phyloP scores from a whole-genome alignment of 2,113 vertebrate genomes.

The Galemys pyrenaicus region DNA sequence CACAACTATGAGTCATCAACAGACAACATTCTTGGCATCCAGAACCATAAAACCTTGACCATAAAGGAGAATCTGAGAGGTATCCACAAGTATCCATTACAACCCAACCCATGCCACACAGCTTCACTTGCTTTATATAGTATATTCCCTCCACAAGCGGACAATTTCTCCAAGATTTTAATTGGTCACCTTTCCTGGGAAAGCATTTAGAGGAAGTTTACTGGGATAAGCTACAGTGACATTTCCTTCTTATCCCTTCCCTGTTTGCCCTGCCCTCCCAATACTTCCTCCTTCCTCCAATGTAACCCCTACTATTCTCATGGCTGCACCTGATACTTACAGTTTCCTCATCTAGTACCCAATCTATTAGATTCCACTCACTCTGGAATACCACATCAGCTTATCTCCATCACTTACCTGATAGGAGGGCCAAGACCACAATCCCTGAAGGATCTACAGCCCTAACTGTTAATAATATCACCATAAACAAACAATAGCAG shows the following conservation, averaged over 20 bases:
- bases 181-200: not conserved
- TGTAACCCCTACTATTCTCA: not conserved
- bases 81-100: not conserved
- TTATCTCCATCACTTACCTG: not conserved
- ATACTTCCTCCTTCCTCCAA: not conserved
- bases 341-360: not conserved
- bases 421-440: not conserved
- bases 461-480: not conserved
- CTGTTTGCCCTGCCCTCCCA: no score
- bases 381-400: not conserved
- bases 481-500: not conserved
- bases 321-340: not conserved
- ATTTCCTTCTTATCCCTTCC: not conserved
- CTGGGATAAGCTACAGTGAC: not conserved
- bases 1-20: not conserved
- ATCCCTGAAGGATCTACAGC: not conserved
- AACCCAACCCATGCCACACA: no score
- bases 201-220: not conserved
- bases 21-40: not conserved
- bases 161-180: not conserved
- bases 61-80: not conserved
- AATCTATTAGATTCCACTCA: not conserved
- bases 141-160: not conserved
- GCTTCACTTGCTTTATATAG: not conserved
- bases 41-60: not conserved